A percentile compares a stretch with the other conserved stretches of the same genome.
Evolutionary conservation across 92 coral and sea anemone genomes (phyloP).

Genomic region (Epizoanthus rinbou): DNA sequence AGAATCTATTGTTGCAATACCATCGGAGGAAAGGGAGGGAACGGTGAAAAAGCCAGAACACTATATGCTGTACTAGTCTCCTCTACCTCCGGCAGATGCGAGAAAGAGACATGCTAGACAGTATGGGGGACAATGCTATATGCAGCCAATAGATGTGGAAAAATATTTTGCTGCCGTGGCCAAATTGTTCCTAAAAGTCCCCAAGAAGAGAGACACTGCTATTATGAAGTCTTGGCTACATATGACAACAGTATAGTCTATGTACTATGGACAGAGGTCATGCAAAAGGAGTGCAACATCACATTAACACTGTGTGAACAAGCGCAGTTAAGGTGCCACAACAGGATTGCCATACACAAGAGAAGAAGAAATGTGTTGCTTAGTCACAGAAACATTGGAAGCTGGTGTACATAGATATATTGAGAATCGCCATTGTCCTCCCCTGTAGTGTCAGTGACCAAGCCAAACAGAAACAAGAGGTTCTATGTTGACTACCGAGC

Average conservation of each 20-base stretch:
- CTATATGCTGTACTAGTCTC: background rate
- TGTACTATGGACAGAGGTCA: conserved; percentile 10
- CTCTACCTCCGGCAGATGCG: background rate
- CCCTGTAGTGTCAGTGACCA: conserved; percentile 18
- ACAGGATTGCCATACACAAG: no score
- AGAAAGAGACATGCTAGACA: background rate
- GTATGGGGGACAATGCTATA: background rate
- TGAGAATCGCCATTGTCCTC: conserved; percentile 32
- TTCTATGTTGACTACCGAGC: conserved; percentile 56
- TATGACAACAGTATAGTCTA: background rate
- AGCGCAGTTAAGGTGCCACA: no score
- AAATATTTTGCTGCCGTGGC: background rate
- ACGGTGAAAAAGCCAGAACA: background rate
- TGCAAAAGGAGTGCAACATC: no score
- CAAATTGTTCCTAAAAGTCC: background rate
- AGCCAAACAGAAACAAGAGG: background rate
- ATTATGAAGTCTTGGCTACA: background rate
- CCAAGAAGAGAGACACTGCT: conserved; percentile 19
- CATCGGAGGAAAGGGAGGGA: background rate
- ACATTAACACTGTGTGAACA: no score
- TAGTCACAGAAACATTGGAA: conserved; percentile 1
- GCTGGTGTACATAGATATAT: conserved; percentile 22
- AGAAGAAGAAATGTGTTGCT: conserved; percentile 19
- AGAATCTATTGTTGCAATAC: background rate
- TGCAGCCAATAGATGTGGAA: background rate